Evolutionary conservation across 64 coral and sea anemone species (phyloP), one percentile per base, ranked within the genome.

Genomic region (Cladopsammia gracilis): DNA sequence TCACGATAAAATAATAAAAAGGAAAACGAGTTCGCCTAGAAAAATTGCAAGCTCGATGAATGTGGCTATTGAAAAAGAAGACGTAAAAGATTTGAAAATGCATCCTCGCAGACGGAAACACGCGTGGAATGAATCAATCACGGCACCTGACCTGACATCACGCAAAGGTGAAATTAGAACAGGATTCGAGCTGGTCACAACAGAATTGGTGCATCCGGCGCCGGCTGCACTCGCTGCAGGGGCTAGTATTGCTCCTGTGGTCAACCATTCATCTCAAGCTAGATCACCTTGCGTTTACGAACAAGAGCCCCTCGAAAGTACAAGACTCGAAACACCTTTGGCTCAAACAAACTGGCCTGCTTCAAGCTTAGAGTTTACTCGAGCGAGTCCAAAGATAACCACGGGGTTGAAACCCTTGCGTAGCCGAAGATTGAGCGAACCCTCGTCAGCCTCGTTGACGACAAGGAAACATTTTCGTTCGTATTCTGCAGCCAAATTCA

Each of bases 41-140:
- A 84, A 67, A 84, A 45, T 84, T 51, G 23, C 80, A n/a, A 48
- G 61, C 8, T 19, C 61, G 49, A 34, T 34, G 34, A 48, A 50
- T 68, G 19, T 24, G 15, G 6, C 53, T 56, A 56, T 10, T 10
- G 45, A 11, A 9, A 66, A 22, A 14, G 80, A 67, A 49, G 80
- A 68, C 19, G n/a, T 4, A 4, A 84, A 23, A 51, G 0, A 13
- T 50, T 8, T 10, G 10, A 59, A 84, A 47, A 68, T 20, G 18
- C 19, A 6, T 9, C 9, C 43, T 18, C 61, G 80, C 1, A 65
- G 80, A 20, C 62, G 80, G 19, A 84, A 84, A 84, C 48, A 50
- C 49, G 80, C 80, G 7, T 84, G 80, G 80, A 42, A 84, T 62
- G 80, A 66, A 7, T n/a, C 16, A 84, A 18, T 49, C 67, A 44